Evolutionary conservation across 1,140 invertebrate species (phyloP).

Genomic region (Heliothis virescens): DNA sequence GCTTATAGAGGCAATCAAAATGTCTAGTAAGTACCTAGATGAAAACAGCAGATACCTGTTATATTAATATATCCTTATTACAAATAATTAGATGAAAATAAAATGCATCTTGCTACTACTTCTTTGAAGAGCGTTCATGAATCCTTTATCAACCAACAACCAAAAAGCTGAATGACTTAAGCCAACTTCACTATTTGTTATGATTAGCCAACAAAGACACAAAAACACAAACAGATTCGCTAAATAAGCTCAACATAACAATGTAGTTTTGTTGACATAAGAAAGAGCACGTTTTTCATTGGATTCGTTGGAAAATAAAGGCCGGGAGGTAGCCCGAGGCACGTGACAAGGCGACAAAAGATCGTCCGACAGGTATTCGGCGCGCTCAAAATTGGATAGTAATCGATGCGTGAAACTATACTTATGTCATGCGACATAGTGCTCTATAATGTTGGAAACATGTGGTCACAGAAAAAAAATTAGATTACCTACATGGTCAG

Average conservation of each 20-base stretch:
- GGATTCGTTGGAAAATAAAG: slow-evolving; percentile 54
- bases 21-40: no score
- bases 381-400: slow-evolving; percentile 78
- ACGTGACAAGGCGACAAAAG: slow-evolving; percentile 80
- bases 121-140: neutral
- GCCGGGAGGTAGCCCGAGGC: slow-evolving; percentile 58
- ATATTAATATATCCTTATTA: no score
- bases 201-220: slow-evolving; percentile 22
- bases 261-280: slow-evolving; percentile 57
- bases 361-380: slow-evolving; percentile 72
- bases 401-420: slow-evolving; percentile 80
- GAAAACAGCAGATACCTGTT: no score
- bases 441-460: slow-evolving; percentile 12
- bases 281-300: slow-evolving; percentile 58
- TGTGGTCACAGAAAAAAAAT: neutral
- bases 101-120: no score
- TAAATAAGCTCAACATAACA: slow-evolving; percentile 46
- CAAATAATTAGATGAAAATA: no score
- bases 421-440: slow-evolving; percentile 51
- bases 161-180: neutral
- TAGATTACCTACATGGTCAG: no score
- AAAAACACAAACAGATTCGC: slow-evolving; percentile 31
- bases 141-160: neutral
- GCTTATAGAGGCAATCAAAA: no score
- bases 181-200: neutral